Evolutionary conservation across 2,888 invertebrate genomes (phyloP), one percentile per base, ranked within the genome.

Genomic region (Polymixis lichenea): DNA sequence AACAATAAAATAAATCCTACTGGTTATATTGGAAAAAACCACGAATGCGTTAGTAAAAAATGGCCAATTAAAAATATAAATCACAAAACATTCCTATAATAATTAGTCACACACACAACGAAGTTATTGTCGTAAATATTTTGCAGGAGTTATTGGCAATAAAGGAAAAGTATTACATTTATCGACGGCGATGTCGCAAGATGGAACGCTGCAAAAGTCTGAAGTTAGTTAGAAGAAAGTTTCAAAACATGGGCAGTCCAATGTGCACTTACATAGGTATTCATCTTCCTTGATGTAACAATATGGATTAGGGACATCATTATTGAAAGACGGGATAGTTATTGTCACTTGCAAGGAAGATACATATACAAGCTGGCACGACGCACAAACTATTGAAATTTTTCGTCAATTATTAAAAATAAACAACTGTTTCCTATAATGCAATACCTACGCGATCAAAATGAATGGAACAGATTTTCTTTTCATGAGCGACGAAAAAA

Each of bases 11-110:
- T 28, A 25, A 72, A 38, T 22, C 6, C 11, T 7, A 56, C 55
- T n/a, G n/a, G 15, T 58, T 58, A 3, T 38, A 49, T 25, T 25
- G 25, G 25, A 55, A 32, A 65, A 80, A 66, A 51, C 17, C 28
- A 60, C 46, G 51, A 73, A 68, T 58, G n/a, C 13, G n/a, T 19
- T 53, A n/a, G 28, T 77, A 77, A 85, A 62, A 46, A 68, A 64
- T 55, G 1, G 43, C 3, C 56, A 77, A 68, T 85, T 71, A 77
- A 80, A 82, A 80, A 56, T 43, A 53, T 49, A 32, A 69, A 53
- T 51, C 22, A 56, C 25, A 55, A 61, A 67, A 46, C 67, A 64
- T 65, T 71, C 28, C 22, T 58, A 32, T 58, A 22, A 15, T 53
- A 53, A 53, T 69, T 46, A 53, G 28, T 53, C 32, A 28, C n/a